Conservation (phyloP, 2,888 invertebrate species). For the Pristionchus exspectatus region DNA sequence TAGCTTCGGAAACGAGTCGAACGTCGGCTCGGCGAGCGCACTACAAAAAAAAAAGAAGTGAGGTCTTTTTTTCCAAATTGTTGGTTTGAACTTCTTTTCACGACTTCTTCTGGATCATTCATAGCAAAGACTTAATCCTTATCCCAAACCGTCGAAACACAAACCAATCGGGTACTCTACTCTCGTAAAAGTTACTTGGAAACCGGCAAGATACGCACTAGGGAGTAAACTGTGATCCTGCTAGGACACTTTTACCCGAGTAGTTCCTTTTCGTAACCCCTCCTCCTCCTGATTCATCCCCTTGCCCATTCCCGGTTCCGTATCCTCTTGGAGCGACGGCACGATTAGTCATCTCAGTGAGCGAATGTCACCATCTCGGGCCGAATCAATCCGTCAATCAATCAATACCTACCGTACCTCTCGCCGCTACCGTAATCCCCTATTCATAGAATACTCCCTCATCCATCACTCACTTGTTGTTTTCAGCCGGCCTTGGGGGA, state of each 20-base stretch:
- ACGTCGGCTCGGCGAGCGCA: not conserved
- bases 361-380: not conserved
- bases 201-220: too few relatives aligned
- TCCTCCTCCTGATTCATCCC: not conserved
- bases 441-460: not conserved
- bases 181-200: too few relatives aligned
- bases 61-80: not conserved
- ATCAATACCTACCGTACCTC: not conserved
- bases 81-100: not conserved
- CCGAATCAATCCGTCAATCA: conserved; percentile 20
- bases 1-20: conserved; percentile 40
- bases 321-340: conserved; percentile 1
- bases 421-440: not conserved
- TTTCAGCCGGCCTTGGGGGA: conserved; percentile 33
- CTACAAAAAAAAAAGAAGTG: not conserved
- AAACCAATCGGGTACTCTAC: too few relatives aligned
- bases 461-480: conserved; percentile 50
- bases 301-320: not conserved
- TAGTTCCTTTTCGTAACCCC: not conserved
- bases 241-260: too few relatives aligned
- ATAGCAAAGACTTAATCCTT: not conserved
- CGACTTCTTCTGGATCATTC: not conserved
- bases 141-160: not conserved
- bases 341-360: conserved; percentile 28
- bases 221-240: too few relatives aligned